Evolutionary conservation across 2,113 vertebrate genomes (phyloP), one percentile per base, ranked within the genome.

Genomic region (Semicossyphus pulcher): DNA sequence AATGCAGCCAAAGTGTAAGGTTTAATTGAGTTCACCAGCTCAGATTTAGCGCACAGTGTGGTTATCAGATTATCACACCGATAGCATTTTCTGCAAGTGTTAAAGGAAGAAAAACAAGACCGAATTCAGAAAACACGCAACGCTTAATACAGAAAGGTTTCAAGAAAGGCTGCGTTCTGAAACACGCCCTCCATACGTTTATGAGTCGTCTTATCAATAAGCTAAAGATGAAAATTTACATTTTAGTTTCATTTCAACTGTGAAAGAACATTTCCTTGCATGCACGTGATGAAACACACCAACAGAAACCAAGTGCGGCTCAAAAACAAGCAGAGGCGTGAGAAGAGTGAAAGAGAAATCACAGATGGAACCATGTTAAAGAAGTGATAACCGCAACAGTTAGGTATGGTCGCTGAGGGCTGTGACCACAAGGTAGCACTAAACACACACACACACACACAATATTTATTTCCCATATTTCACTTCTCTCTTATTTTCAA

Each of bases 381-480:
- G 42, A 65, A 11, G 76, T 74, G 87, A 76, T 18, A 89, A 91
- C 89, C 87, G 34, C 89, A 76, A 37, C 32, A n/a, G 62, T 45
- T 10, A 63, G 3, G 18, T 16, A 12, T 21, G 68, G 80, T 64
- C 6, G 18, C 16, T 62, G 83, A 67, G 31, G 34, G 41, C 8
- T 58, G 21, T 49, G 11, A 72, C 86, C 86, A 61, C 84, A 83
- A 16, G 2, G 3, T 10, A 37, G 12, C 28, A 36, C 45, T 14
- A 23, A 23, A 54, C 37, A 44, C 45, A 68, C 28, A 53, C 23
- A 41, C 52, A 32, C 39, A 26, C 25, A 28, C 72, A 48, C 78
- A 64, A 1, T 2, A 25, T 2, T 26, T 31, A 23, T 21, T 41
- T 34, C 14, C 8, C 14, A 14, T 6, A 5, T 37, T 47, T 1